Conservation (phyloP, 1,140 invertebrate genomes). For the Saccostrea echinata region DNA sequence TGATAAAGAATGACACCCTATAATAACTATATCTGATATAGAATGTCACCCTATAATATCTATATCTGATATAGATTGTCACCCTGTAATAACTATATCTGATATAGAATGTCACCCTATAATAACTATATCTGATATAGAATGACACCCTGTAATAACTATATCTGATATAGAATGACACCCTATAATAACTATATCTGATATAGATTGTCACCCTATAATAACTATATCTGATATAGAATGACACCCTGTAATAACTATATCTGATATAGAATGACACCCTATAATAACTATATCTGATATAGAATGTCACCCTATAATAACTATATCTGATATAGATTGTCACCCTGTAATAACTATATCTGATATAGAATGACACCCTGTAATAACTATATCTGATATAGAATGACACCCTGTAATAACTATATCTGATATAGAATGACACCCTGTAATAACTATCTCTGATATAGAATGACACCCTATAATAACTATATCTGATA, state of each 20-base stretch:
- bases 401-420: not conserved
- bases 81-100: not conserved
- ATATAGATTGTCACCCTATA: not conserved
- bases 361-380: no score
- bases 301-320: not conserved
- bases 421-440: no score
- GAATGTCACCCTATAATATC: not conserved
- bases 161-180: no score
- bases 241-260: not conserved
- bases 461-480: not conserved
- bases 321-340: not conserved
- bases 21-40: no score
- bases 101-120: no score
- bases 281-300: no score
- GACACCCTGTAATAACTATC: no score
- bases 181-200: no score
- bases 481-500: not conserved
- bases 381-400: no score
- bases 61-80: not conserved
- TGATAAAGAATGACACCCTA: no score
- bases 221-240: not conserved
- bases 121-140: not conserved
- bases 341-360: not conserved
- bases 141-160: not conserved
- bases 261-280: no score